Percentiles rank a stretch among this genome's conserved stretches.
Evolutionary conservation across 2,888 invertebrate genomes (phyloP).

Genomic region (Erannis defoliaria): DNA sequence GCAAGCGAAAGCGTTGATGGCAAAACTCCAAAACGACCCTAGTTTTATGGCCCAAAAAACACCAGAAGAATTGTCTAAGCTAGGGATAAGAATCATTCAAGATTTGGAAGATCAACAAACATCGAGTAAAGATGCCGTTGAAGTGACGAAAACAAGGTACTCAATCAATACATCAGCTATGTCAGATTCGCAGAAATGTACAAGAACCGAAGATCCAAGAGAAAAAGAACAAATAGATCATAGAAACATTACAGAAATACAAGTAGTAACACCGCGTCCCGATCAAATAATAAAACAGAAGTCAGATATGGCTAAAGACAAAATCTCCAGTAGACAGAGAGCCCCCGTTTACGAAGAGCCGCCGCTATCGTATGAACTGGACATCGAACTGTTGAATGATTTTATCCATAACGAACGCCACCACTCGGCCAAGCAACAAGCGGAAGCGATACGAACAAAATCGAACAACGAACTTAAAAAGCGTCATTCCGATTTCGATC

Average conservation of each 20-base stretch:
- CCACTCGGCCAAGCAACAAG: slow-evolving; percentile 75
- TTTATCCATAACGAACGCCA: slow-evolving; percentile 80
- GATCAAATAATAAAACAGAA: slow-evolving; percentile 66
- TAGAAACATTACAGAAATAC: slow-evolving; percentile 89
- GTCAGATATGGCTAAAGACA: slow-evolving; percentile 64
- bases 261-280: slow-evolving; percentile 87
- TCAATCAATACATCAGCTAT: slow-evolving; percentile 77
- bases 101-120: slow-evolving; percentile 77
- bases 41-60: slow-evolving; percentile 80
- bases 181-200: slow-evolving; percentile 70
- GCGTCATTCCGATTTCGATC: slow-evolving; percentile 82
- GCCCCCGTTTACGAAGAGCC: slow-evolving; percentile 71
- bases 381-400: slow-evolving; percentile 78
- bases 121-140: slow-evolving; percentile 62
- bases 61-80: slow-evolving; percentile 74
- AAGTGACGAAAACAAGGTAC: slow-evolving; percentile 78
- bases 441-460: slow-evolving; percentile 74
- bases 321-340: slow-evolving; percentile 76
- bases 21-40: slow-evolving; percentile 79
- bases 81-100: slow-evolving; percentile 77
- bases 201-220: slow-evolving; percentile 57
- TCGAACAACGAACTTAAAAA: slow-evolving; percentile 80
- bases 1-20: slow-evolving; percentile 79
- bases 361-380: slow-evolving; percentile 74
- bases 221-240: slow-evolving; percentile 79